These are phyloP conservation scores for Amaurobius ferox DNA, from an alignment of 2,888 invertebrate species.

Conservation along the genomic window DNA sequence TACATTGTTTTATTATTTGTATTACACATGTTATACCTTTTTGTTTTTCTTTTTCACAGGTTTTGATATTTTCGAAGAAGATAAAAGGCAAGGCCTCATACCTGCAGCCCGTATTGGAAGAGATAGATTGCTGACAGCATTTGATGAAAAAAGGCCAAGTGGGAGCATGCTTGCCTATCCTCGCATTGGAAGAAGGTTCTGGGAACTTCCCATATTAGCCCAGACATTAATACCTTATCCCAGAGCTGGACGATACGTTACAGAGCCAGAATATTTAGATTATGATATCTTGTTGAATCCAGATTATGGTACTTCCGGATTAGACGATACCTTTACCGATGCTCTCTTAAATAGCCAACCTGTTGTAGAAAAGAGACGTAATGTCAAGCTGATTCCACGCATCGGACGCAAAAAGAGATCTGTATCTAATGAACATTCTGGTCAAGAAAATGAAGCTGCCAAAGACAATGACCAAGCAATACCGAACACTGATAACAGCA, in stretches of 20 bases:
- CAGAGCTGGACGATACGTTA: constrained; percentile 48
- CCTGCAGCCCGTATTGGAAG: constrained; percentile 55
- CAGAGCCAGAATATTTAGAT: constrained; percentile 11
- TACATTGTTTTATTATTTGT: too few relatives aligned
- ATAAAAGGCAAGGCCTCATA: constrained; percentile 64
- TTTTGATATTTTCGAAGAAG: constrained; percentile 61
- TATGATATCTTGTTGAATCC: constrained; percentile 19
- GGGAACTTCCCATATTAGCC: constrained; percentile 38
- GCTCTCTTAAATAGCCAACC: background rate
- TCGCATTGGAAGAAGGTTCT: constrained; percentile 36
- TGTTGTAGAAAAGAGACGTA: background rate
- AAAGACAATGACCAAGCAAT: background rate
- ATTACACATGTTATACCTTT: too few relatives aligned
- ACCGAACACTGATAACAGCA: background rate
- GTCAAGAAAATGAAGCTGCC: background rate
- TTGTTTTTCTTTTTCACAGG: constrained; percentile 37
- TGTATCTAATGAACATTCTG: constrained; percentile 17
- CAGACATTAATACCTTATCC: constrained; percentile 72
- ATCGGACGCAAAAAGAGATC: constrained; percentile 68
- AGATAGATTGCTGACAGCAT: constrained; percentile 25
- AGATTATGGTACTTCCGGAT: background rate
- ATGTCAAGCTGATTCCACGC: constrained; percentile 36
- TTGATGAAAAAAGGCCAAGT: constrained; percentile 9
- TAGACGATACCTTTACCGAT: background rate
- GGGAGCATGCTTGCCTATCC: constrained; percentile 50